Percentiles rank a stretch among this genome's conserved stretches.
phyloP scores from a whole-genome alignment of 2,113 vertebrate genomes.

The Telmatochromis sp. region DNA sequence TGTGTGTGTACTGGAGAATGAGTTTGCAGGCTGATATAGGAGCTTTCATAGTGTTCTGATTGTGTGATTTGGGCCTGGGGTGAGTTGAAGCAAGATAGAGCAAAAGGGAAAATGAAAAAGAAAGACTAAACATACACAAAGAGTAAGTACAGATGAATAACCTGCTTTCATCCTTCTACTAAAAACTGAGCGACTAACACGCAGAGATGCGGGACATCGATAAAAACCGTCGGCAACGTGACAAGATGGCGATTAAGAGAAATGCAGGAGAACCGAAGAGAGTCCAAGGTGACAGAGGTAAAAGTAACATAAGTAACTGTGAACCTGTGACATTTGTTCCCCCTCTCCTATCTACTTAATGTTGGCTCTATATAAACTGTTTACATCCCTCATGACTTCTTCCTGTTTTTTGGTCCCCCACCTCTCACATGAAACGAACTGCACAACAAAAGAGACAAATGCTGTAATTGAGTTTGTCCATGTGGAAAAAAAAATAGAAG shows the following conservation, averaged over 20 bases:
- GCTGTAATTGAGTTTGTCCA: conserved; percentile 67
- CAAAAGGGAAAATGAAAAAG: neutral
- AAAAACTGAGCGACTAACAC: neutral
- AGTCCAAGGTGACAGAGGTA: neutral
- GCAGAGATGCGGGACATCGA: neutral
- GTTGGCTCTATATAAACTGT: conserved; percentile 8
- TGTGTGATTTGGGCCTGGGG: conserved; percentile 37
- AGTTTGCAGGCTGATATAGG: conserved; percentile 5
- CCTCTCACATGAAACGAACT: conserved; percentile 1
- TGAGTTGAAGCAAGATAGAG: neutral
- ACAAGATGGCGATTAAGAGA: neutral
- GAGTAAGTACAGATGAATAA: neutral
- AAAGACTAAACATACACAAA: neutral
- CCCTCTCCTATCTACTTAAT: neutral
- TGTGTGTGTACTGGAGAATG: neutral
- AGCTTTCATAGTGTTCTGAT: conserved; percentile 41
- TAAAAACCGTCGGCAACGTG: neutral
- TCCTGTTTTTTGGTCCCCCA: neutral
- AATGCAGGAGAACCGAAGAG: neutral
- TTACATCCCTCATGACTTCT: conserved; percentile 13
- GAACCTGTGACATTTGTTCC: neutral
- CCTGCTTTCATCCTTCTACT: neutral
- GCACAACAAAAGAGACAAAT: conserved; percentile 6
- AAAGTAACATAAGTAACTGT: neutral
- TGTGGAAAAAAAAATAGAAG: conserved; percentile 71